These are phyloP conservation scores for Leptocoma aspasia DNA, from an alignment of 2,113 vertebrate species.

Conservation along the genomic window DNA sequence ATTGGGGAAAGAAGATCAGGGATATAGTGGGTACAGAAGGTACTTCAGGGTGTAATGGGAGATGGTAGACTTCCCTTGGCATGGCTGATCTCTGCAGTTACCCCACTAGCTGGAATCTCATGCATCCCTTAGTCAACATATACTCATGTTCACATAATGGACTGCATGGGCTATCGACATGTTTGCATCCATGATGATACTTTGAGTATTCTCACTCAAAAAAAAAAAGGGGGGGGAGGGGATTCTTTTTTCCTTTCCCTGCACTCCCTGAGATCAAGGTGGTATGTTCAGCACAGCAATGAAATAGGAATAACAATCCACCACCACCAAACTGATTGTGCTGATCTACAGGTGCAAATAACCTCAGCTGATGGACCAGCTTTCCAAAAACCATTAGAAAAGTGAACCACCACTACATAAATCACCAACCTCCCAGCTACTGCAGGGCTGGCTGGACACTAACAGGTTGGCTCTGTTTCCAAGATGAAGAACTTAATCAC, in stretches of 20 bases:
- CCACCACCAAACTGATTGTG: background rate
- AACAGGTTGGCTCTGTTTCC: background rate
- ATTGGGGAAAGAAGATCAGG: background rate
- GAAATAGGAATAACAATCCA: background rate
- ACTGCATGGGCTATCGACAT: background rate
- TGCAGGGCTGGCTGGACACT: background rate
- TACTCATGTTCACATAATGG: background rate
- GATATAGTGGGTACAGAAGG: accelerated
- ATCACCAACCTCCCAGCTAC: background rate
- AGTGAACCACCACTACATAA: background rate
- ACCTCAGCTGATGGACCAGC: background rate
- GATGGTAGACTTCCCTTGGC: background rate
- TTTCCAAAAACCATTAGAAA: conserved; percentile 4
- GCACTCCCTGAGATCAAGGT: background rate
- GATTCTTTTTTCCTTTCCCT: background rate
- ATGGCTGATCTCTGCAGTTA: background rate
- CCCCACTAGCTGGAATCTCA: background rate
- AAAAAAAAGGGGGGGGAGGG: too few relatives aligned
- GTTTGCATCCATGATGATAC: background rate
- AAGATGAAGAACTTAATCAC: background rate
- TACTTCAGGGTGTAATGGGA: background rate
- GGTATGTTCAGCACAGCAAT: background rate
- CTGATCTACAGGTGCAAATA: background rate
- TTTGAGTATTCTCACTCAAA: background rate
- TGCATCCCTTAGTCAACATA: background rate